Conservation (phyloP, 2,113 vertebrate species). For the Ceuthmochares aereus region DNA sequence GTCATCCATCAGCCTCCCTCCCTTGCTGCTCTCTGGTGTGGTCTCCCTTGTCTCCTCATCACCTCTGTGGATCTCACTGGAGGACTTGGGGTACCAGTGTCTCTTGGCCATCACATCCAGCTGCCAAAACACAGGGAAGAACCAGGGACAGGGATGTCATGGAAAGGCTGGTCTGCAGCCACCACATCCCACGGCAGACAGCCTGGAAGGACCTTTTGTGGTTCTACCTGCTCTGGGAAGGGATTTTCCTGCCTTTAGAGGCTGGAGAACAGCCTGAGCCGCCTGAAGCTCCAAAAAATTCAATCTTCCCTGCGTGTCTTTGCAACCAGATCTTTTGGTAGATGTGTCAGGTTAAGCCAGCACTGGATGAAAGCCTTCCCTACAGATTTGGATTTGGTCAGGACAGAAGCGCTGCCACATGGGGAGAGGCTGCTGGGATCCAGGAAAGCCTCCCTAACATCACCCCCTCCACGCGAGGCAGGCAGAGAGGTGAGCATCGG, state of each 20-base stretch:
- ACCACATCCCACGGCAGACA: neutral
- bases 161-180: neutral
- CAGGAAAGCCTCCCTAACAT: neutral
- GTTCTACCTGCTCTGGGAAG: neutral
- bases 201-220: rapidly evolving
- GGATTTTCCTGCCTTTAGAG: neutral
- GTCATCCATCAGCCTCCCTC: neutral
- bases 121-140: neutral
- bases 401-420: neutral
- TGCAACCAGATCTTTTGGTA: rapidly evolving
- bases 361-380: neutral
- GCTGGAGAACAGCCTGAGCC: neutral
- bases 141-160: rapidly evolving
- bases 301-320: neutral
- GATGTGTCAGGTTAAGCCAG: neutral
- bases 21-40: neutral
- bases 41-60: neutral
- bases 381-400: neutral
- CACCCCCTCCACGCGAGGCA: rapidly evolving
- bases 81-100: rapidly evolving
- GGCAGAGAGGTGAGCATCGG: neutral
- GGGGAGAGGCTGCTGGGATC: rapidly evolving
- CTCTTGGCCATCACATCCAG: neutral
- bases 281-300: neutral
- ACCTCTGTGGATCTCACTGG: neutral